Base-by-base conservation (phyloP, 2,113 vertebrate species). In the Alosa alosa region DNA sequence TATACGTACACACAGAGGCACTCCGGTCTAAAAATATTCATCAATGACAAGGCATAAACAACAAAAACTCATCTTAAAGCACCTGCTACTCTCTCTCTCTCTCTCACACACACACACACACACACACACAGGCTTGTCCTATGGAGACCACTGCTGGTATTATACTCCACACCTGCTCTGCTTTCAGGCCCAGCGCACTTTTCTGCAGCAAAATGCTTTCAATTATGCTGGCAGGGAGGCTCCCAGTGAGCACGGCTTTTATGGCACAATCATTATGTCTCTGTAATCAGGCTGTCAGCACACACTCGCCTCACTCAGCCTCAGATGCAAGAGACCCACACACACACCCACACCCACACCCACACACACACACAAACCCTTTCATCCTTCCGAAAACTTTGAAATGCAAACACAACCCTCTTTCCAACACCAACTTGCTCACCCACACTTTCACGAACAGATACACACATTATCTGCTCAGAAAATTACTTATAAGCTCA, bases 81-180 rank as follows among this genome's bases (percentile, higher is more conserved):
- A 72, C n/a, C 64, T 72, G 64, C 57, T 31, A 72, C 64, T 36
- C 81, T 39, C 84, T 78, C 81, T 85, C 81, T 13, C 18, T 45
- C 31, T 36, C 81, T 82, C 85, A n/a, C n/a, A n/a, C n/a, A n/a
- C n/a, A 47, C 81, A 82, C 85, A 82, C 81, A 86, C 75, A 64
- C 15, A 57, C 46, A 84, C 47, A 13, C 11, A 81, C 39, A 83
- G 2, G 15, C 44, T 20, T 64, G 6, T 57, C 64, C 64, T 64
- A 22, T 64, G 39, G 41, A 45, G 57, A 17, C 20, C 36, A 46
- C 52, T 15, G 55, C 41, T 46, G 7, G 72, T 68, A 72, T 47
- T 49, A 68, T 84, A 18, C 41, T 84, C 57, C n/a, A 84, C 60
- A 84, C 60, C 83, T 84, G 83, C 83, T 84, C 83, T 31, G 60